Percentiles rank a stretch among this genome's conserved stretches.
Evolutionary conservation across 2,113 vertebrate species (phyloP).

Genomic region (Anolis sagrei): DNA sequence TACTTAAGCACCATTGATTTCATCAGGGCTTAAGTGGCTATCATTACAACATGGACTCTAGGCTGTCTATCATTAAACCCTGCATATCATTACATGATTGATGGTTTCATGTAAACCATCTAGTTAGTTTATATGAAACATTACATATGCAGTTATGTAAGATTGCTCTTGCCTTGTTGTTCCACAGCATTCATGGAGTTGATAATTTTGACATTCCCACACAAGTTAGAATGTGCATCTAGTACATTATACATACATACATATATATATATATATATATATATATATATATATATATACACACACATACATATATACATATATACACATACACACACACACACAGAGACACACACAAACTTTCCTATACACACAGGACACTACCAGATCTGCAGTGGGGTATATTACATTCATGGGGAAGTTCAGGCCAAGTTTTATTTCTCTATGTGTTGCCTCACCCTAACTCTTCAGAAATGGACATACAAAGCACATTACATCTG

Average conservation of each 20-base stretch:
- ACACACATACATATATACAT: too few relatives aligned
- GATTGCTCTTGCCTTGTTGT: background rate
- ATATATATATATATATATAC: too few relatives aligned
- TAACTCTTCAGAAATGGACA: slow-evolving; percentile 37
- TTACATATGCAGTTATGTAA: background rate
- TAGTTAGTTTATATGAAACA: background rate
- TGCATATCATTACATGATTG: background rate
- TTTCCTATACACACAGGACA: background rate
- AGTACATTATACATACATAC: too few relatives aligned
- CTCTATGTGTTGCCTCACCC: slow-evolving; percentile 35
- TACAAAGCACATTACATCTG: slow-evolving; percentile 48
- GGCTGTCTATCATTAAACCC: background rate
- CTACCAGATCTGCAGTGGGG: background rate
- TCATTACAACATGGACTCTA: background rate
- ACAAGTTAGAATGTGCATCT: slow-evolving; percentile 1
- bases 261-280: too few relatives aligned
- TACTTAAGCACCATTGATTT: slow-evolving; percentile 11
- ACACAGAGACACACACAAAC: too few relatives aligned
- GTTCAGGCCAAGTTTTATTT: slow-evolving; percentile 26
- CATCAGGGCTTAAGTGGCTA: background rate
- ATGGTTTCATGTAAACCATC: background rate
- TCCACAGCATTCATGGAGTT: background rate
- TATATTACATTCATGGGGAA: background rate
- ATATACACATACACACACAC: too few relatives aligned
- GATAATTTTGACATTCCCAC: background rate